These are phyloP conservation scores for Gobionotothen gibberifrons DNA, from an alignment of 2,797 vertebrate species.

Conservation along the genomic window DNA sequence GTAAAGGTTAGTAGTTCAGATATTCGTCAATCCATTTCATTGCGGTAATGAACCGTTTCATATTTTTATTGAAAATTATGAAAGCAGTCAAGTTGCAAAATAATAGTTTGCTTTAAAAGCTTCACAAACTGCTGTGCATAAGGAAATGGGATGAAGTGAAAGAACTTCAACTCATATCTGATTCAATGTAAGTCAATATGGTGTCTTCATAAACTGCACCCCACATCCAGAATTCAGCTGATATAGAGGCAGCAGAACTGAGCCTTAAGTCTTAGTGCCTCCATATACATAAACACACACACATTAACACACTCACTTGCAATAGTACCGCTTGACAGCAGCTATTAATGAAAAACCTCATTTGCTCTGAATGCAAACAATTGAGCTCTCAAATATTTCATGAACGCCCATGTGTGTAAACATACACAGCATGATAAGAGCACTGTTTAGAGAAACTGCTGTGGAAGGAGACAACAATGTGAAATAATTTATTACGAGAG, in stretches of 20 bases:
- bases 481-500: constrained; percentile 61
- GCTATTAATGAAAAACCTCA: constrained; percentile 78
- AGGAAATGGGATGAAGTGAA: neutral
- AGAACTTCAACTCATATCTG: constrained; percentile 32
- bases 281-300: constrained; percentile 26
- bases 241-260: constrained; percentile 56
- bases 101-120: constrained; percentile 46
- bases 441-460: constrained; percentile 46
- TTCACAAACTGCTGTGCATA: constrained; percentile 25
- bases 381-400: constrained; percentile 71
- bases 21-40: constrained; percentile 70
- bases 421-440: constrained; percentile 67
- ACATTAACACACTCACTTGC: constrained; percentile 30
- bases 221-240: constrained; percentile 52
- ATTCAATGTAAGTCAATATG: constrained; percentile 40
- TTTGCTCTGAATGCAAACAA: constrained; percentile 79
- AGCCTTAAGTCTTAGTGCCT: constrained; percentile 51
- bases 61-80: constrained; percentile 38
- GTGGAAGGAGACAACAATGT: constrained; percentile 56
- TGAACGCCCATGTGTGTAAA: constrained; percentile 73
- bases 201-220: constrained; percentile 52
- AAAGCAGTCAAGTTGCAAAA: constrained; percentile 29
- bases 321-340: constrained; percentile 66
- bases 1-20: constrained; percentile 74
- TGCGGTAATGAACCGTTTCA: constrained; percentile 56